Percentiles rank a stretch among this genome's conserved stretches.
phyloP scores from a whole-genome alignment of 2,888 invertebrate species.

The Eilema sororculum region DNA sequence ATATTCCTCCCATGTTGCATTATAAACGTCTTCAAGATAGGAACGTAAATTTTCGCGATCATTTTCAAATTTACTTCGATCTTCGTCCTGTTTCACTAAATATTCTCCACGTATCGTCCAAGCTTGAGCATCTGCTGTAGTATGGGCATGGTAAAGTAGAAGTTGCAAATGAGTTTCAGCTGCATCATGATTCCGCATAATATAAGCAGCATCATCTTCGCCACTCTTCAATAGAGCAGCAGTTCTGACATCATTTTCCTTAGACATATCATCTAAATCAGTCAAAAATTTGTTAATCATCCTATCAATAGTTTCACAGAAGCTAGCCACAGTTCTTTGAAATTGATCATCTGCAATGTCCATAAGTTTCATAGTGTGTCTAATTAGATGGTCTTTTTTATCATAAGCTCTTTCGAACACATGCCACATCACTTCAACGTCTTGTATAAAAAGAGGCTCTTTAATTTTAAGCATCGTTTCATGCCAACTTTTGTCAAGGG shows the following conservation, averaged over 20 bases:
- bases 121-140: conserved; percentile 68
- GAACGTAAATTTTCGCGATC: conserved; percentile 75
- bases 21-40: conserved; percentile 73
- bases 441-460: conserved; percentile 75
- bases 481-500: conserved; percentile 73
- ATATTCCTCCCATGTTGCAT: conserved; percentile 75
- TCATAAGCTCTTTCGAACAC: conserved; percentile 85
- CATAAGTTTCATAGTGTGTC: conserved; percentile 85
- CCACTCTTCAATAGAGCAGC: conserved; percentile 61
- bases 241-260: conserved; percentile 67
- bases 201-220: conserved; percentile 59
- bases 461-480: conserved; percentile 78
- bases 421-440: conserved; percentile 78
- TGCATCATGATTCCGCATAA: conserved; percentile 67
- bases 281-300: conserved; percentile 84
- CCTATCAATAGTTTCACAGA: conserved; percentile 88
- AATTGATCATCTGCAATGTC: conserved; percentile 89
- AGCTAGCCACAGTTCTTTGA: conserved; percentile 88
- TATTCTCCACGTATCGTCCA: conserved; percentile 80
- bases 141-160: conserved; percentile 71
- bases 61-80: conserved; percentile 66
- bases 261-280: conserved; percentile 70
- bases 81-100: conserved; percentile 80
- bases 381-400: conserved; percentile 88
- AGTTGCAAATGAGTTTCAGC: conserved; percentile 80